Conservation (phyloP, 2,797 vertebrate genomes). For the Danio aesculapii region DNA sequence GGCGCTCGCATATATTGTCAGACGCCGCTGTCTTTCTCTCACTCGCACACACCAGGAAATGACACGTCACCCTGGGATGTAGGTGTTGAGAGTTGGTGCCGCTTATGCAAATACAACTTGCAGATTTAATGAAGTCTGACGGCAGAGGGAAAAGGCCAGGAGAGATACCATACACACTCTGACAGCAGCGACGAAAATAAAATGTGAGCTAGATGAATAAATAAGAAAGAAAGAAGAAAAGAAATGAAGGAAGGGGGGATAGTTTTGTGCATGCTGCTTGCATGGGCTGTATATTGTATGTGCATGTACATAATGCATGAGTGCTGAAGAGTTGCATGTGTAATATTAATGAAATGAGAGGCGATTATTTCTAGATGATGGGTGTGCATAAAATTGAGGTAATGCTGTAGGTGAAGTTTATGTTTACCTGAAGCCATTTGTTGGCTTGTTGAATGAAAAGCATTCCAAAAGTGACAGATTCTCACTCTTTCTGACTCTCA, state of each 20-base stretch:
- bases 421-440: not conserved
- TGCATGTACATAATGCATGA: not conserved
- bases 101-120: conserved; percentile 41
- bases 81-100: conserved; percentile 37
- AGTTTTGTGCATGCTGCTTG: not conserved
- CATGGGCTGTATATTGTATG: not conserved
- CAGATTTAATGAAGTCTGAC: conserved; percentile 38
- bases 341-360: not conserved
- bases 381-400: no score
- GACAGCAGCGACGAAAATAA: conserved; percentile 20
- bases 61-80: conserved; percentile 31
- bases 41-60: conserved; percentile 36
- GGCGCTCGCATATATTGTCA: not conserved
- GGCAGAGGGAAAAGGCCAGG: conserved; percentile 35
- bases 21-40: not conserved
- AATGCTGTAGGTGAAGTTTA: not conserved
- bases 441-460: not conserved
- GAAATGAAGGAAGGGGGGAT: not conserved
- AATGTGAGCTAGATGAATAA: conserved; percentile 26
- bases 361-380: not conserved
- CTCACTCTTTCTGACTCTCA: not conserved
- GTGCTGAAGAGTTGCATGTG: not conserved
- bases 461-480: not conserved
- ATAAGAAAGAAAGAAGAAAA: not conserved
- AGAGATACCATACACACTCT: conserved; percentile 31